A percentile compares a stretch with the other conserved stretches of the same genome.
Evolutionary conservation across 2,113 vertebrate genomes (phyloP).

Genomic region (Lasiurus cinereus): DNA sequence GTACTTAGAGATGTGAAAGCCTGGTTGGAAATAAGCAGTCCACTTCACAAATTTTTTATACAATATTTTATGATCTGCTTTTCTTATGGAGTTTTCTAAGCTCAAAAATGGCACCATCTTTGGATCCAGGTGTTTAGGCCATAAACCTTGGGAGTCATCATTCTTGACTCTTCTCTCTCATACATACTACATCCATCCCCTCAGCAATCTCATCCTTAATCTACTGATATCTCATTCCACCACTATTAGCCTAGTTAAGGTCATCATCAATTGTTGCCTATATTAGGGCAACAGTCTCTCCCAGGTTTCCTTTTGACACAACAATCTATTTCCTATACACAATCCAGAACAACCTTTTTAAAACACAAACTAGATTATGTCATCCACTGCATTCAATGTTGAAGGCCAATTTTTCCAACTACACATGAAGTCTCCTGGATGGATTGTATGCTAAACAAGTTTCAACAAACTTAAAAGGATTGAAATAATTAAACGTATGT

Average conservation of each 20-base stretch:
- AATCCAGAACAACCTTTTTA: not conserved
- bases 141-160: not conserved
- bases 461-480: not conserved
- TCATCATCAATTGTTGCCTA: not conserved
- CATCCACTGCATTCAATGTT: not conserved
- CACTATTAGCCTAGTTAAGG: not conserved
- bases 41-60: not conserved
- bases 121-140: not conserved
- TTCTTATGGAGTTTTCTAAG: not conserved
- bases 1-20: not conserved
- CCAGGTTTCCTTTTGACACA: not conserved
- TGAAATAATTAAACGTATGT: not conserved
- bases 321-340: not conserved
- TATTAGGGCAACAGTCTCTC: not conserved
- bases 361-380: not conserved
- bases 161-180: not conserved
- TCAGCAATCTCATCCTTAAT: not conserved
- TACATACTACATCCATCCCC: not conserved
- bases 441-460: not conserved
- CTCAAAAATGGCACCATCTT: not conserved
- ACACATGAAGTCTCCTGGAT: not conserved
- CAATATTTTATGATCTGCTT: not conserved
- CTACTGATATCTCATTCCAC: not conserved
- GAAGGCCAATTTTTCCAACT: not conserved
- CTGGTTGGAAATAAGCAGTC: not conserved